Evolutionary conservation across 2,113 vertebrate species (phyloP).

Genomic region (Poeciliopsis prolifica): DNA sequence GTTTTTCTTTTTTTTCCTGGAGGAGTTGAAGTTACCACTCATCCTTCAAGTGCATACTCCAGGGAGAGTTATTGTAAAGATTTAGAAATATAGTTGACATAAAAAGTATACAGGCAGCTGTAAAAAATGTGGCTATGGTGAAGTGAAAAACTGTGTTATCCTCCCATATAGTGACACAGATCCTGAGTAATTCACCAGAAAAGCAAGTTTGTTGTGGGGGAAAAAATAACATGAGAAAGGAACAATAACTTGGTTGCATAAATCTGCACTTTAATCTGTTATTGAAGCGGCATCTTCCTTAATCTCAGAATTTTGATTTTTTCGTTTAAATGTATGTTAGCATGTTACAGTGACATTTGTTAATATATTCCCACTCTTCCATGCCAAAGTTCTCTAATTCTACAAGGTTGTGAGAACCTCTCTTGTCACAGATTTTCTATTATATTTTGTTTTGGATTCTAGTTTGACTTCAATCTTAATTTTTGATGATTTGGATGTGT

Average conservation of each 20-base stretch:
- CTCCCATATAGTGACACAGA: too few species aligned
- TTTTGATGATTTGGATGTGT: neutral
- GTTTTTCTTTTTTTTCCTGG: constrained; percentile 33
- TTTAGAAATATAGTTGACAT: neutral
- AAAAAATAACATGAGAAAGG: neutral
- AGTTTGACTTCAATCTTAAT: neutral
- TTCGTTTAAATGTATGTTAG: too few species aligned
- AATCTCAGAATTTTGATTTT: neutral
- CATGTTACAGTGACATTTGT: too few species aligned
- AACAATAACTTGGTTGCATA: neutral
- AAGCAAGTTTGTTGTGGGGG: neutral
- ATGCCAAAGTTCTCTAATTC: too few species aligned
- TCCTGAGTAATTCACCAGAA: too few species aligned
- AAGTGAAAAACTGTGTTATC: neutral
- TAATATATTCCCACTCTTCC: neutral
- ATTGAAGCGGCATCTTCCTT: neutral
- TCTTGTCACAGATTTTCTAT: neutral
- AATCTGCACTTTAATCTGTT: neutral
- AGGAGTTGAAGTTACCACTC: constrained; percentile 2
- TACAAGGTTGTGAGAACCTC: neutral
- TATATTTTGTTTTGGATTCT: neutral
- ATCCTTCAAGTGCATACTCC: neutral
- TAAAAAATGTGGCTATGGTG: neutral
- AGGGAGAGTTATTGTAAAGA: neutral
- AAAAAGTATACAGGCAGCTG: neutral